Conservation (phyloP, 2,113 vertebrate genomes). For the Jaculus jaculus region DNA sequence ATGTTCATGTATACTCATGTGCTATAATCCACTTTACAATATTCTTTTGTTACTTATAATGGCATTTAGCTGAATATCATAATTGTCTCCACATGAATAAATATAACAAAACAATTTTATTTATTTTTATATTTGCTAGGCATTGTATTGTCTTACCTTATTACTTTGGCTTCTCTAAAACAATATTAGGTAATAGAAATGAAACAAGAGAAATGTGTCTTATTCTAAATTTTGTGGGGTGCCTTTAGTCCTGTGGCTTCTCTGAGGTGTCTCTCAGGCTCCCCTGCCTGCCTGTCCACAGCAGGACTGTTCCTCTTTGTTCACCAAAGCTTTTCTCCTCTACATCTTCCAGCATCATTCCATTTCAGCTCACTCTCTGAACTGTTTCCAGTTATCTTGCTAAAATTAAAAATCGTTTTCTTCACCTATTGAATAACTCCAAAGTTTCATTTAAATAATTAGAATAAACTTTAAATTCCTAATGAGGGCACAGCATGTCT, state of each 20-base stretch:
- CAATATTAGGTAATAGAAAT: background rate
- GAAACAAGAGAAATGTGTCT: background rate
- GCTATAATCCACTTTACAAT: background rate
- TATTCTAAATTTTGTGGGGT: background rate
- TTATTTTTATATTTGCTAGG: background rate
- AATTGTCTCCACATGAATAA: background rate
- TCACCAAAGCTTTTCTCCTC: background rate
- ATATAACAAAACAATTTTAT: background rate
- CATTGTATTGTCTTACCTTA: background rate
- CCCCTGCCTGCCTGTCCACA: background rate
- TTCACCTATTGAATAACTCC: background rate
- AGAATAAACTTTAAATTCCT: background rate
- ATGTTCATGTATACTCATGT: too few relatives aligned
- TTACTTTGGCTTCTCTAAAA: conserved; percentile 6
- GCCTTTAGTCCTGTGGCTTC: background rate
- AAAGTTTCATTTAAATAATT: background rate
- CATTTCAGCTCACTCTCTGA: background rate
- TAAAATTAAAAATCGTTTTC: background rate
- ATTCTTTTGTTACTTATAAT: background rate
- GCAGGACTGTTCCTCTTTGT: background rate
- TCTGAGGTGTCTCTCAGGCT: background rate
- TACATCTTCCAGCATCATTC: background rate
- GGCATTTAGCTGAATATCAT: background rate
- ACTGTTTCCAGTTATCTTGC: background rate
- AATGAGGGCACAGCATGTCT: background rate